These are phyloP conservation scores for Batillaria attramentaria DNA, from an alignment of 1,140 invertebrate species.

Conservation along the genomic window DNA sequence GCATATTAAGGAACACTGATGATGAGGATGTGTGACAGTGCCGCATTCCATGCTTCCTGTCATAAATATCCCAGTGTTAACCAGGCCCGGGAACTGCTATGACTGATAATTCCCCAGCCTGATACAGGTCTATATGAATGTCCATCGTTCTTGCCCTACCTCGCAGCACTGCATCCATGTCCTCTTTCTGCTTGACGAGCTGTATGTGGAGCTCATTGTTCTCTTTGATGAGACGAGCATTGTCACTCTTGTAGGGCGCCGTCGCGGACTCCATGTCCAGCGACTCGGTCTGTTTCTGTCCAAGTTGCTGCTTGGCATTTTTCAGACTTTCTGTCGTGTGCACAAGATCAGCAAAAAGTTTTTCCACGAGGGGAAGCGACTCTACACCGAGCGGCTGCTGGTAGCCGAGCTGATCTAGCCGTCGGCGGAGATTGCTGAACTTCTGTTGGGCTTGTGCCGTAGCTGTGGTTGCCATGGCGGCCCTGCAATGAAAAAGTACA, in stretches of 20 bases:
- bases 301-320: slow-evolving; percentile 78
- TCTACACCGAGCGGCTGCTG: slow-evolving; percentile 81
- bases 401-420: slow-evolving; percentile 83
- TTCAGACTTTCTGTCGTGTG: slow-evolving; percentile 85
- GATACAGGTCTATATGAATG: too few species aligned
- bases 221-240: slow-evolving; percentile 71
- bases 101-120: too few species aligned
- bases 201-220: slow-evolving; percentile 82
- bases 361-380: slow-evolving; percentile 82
- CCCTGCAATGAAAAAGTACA: too few species aligned
- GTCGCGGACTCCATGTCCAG: slow-evolving; percentile 57
- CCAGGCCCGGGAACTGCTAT: too few species aligned
- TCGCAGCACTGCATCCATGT: slow-evolving; percentile 75
- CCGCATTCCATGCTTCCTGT: too few species aligned
- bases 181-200: slow-evolving; percentile 79
- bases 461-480: slow-evolving; percentile 36
- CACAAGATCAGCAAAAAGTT: slow-evolving; percentile 82
- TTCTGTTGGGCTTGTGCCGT: slow-evolving; percentile 67
- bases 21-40: too few species aligned
- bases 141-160: slow-evolving; percentile 67
- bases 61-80: too few species aligned
- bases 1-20: too few species aligned
- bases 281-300: slow-evolving; percentile 53
- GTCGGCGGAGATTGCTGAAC: slow-evolving; percentile 75
- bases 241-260: slow-evolving; percentile 70